Evolutionary conservation across 2,888 invertebrate genomes (phyloP).

Genomic region (Leptothorax acervorum): DNA sequence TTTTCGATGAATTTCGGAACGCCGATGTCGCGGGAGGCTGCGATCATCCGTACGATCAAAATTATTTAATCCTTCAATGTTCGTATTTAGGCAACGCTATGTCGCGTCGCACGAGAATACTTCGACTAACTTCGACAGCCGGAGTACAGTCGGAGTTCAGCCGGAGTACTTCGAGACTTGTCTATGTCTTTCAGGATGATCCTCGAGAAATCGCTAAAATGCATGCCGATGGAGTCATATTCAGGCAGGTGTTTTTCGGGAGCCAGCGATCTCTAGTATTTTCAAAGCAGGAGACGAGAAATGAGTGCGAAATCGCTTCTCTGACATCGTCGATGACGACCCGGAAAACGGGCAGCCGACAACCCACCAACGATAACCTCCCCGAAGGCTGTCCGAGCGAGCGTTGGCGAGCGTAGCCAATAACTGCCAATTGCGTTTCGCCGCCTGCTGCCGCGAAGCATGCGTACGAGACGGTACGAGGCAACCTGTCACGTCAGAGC

Average conservation of each 20-base stretch:
- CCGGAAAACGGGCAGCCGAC: not conserved
- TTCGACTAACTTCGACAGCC: too few relatives aligned
- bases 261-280: too few relatives aligned
- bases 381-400: not conserved
- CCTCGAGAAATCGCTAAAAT: not conserved
- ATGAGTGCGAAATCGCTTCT: not conserved
- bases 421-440: not conserved
- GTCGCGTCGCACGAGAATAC: not conserved
- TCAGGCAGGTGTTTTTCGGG: too few relatives aligned
- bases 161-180: not conserved
- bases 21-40: not conserved
- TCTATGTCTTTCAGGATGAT: not conserved
- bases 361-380: not conserved
- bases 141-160: too few relatives aligned
- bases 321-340: not conserved
- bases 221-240: too few relatives aligned
- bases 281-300: not conserved
- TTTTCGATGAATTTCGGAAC: constrained; percentile 19
- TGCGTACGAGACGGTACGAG: not conserved
- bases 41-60: too few relatives aligned
- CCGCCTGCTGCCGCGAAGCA: not conserved
- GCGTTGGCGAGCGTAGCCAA: too few relatives aligned
- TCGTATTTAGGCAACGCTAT: too few relatives aligned
- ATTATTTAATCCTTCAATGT: too few relatives aligned
- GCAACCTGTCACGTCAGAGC: constrained; percentile 15